Evolutionary conservation across 2,113 vertebrate species (phyloP).

Genomic region (Stigmatopora argus): DNA sequence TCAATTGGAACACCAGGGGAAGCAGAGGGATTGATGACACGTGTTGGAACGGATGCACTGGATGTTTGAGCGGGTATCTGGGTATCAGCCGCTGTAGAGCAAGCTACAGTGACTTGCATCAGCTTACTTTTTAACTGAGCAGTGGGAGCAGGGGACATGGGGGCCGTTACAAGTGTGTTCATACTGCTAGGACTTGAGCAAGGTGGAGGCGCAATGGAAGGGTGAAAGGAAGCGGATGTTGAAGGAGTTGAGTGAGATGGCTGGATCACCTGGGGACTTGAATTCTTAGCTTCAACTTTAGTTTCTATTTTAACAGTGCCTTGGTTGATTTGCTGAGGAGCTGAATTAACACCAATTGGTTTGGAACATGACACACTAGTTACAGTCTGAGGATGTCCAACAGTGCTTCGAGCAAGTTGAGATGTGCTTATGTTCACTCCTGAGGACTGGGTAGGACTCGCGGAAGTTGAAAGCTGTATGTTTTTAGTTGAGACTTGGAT

Average conservation of each 20-base stretch:
- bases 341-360: constrained; percentile 48
- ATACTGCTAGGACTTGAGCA: constrained; percentile 78
- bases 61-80: constrained; percentile 65
- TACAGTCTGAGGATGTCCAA: constrained; percentile 73
- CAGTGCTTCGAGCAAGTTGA: constrained; percentile 70
- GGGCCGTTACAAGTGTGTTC: constrained; percentile 73
- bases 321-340: constrained; percentile 45
- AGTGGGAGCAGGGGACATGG: constrained; percentile 69
- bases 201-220: constrained; percentile 73
- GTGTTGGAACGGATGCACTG: constrained; percentile 27
- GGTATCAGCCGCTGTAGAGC: constrained; percentile 65
- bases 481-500: constrained; percentile 84
- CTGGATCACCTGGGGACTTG: constrained; percentile 60
- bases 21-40: constrained; percentile 37
- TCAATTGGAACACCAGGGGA: constrained; percentile 43
- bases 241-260: constrained; percentile 50
- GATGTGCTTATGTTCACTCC: constrained; percentile 63
- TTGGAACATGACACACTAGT: constrained; percentile 58
- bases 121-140: constrained; percentile 73
- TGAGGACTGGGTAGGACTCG: constrained; percentile 48
- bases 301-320: constrained; percentile 68
- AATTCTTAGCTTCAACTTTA: constrained; percentile 66
- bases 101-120: constrained; percentile 71
- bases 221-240: constrained; percentile 66
- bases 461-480: constrained; percentile 80